Percentiles rank a stretch among this genome's conserved stretches.
Conservation (phyloP, 2,113 vertebrate species). For the Smithornis capensis region DNA sequence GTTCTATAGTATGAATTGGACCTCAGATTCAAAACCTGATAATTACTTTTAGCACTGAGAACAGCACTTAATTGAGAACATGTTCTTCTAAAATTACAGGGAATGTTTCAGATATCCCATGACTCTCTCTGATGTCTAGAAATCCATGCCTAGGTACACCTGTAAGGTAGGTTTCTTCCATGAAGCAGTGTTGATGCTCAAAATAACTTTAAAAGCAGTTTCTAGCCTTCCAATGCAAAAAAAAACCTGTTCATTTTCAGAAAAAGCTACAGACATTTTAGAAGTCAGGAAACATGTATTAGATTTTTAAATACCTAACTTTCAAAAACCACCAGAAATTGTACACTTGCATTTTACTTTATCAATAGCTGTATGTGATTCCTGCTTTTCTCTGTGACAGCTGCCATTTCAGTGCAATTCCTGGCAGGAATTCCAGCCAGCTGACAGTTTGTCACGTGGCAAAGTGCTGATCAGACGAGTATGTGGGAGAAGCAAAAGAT, state of each 20-base stretch:
- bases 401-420: slow-evolving; percentile 4
- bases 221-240: neutral
- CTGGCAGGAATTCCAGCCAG: slow-evolving; percentile 26
- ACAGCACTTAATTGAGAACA: neutral
- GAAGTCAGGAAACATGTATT: neutral
- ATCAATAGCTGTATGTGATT: neutral
- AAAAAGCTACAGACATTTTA: neutral
- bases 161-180: neutral
- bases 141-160: neutral
- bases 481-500: neutral
- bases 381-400: neutral
- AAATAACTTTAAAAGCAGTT: neutral
- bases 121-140: neutral
- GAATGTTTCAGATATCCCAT: neutral
- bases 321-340: neutral
- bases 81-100: neutral
- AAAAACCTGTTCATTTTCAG: neutral
- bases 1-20: neutral
- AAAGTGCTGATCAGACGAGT: slow-evolving; percentile 32
- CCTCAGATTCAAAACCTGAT: neutral
- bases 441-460: neutral
- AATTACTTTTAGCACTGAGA: neutral
- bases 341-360: neutral
- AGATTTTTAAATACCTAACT: neutral
- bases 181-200: neutral